phyloP scores from a whole-genome alignment of 2,797 vertebrate genomes.

The Hippoglossus hippoglossus region DNA sequence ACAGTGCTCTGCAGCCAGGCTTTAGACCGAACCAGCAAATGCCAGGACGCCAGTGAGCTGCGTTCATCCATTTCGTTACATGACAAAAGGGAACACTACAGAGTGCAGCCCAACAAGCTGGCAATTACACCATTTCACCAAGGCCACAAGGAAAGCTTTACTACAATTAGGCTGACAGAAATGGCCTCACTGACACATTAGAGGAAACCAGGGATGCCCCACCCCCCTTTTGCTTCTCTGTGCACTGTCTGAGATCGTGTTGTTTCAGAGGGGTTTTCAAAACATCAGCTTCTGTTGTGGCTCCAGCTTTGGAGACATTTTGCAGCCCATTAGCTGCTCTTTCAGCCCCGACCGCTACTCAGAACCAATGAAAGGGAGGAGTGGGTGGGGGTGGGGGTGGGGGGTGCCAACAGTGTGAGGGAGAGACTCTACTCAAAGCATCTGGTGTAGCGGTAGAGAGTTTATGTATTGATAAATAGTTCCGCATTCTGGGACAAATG shows the following conservation, averaged over 20 bases:
- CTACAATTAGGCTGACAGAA: conserved; percentile 75
- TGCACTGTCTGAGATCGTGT: conserved; percentile 61
- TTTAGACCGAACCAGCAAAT: conserved; percentile 42
- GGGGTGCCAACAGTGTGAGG: not conserved
- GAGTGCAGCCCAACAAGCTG: conserved; percentile 47
- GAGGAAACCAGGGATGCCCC: conserved; percentile 32
- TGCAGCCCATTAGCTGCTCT: conserved; percentile 79
- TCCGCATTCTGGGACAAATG: no score
- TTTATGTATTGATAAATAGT: no score
- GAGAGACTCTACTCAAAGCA: not conserved
- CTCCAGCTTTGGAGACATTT: conserved; percentile 71
- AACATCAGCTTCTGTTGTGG: conserved; percentile 77
- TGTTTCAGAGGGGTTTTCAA: conserved; percentile 65
- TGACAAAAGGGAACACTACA: conserved; percentile 46
- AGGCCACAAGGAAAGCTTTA: conserved; percentile 55
- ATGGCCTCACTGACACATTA: conserved; percentile 73
- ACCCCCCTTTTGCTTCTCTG: conserved; percentile 22
- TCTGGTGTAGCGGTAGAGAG: no score
- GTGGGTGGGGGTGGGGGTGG: not conserved
- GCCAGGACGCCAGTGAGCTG: conserved; percentile 31
- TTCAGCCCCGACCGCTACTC: conserved; percentile 66
- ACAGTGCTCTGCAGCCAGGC: conserved; percentile 17
- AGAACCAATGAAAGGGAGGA: conserved; percentile 48
- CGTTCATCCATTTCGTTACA: conserved; percentile 34
- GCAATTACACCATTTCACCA: conserved; percentile 61